phyloP scores from a whole-genome alignment of 2,797 vertebrate genomes.

The Hipposideros larvatus region DNA sequence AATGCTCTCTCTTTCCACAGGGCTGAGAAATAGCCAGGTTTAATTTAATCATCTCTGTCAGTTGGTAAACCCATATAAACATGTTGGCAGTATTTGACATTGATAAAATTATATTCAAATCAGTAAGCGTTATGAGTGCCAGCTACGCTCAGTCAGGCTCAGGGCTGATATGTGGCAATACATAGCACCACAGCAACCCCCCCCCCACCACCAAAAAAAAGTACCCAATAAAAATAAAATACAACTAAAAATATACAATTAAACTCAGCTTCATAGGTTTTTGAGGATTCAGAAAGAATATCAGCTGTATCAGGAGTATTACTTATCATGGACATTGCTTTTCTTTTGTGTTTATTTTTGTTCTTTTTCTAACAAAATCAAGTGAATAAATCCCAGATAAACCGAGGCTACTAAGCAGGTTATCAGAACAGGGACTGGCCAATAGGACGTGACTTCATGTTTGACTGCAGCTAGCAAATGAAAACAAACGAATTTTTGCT shows the following conservation, averaged over 20 bases:
- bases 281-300: background rate
- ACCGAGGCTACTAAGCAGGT: constrained; percentile 40
- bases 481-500: background rate
- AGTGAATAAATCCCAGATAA: constrained; percentile 47
- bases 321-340: background rate
- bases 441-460: constrained; percentile 53
- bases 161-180: background rate
- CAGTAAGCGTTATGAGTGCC: background rate
- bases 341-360: background rate
- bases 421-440: constrained; percentile 56
- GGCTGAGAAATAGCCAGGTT: background rate
- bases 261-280: background rate
- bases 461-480: constrained; percentile 44
- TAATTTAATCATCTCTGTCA: background rate
- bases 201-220: background rate
- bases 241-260: background rate
- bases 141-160: background rate
- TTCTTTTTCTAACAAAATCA: constrained; percentile 57
- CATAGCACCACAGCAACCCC: background rate
- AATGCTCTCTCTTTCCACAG: background rate
- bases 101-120: constrained; percentile 6
- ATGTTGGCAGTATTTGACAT: background rate
- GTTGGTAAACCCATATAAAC: background rate
- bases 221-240: background rate
- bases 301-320: background rate